Percentiles rank a stretch among this genome's conserved stretches.
phyloP scores from a whole-genome alignment of 2,113 vertebrate species.

The Mionectes macconnelli region DNA sequence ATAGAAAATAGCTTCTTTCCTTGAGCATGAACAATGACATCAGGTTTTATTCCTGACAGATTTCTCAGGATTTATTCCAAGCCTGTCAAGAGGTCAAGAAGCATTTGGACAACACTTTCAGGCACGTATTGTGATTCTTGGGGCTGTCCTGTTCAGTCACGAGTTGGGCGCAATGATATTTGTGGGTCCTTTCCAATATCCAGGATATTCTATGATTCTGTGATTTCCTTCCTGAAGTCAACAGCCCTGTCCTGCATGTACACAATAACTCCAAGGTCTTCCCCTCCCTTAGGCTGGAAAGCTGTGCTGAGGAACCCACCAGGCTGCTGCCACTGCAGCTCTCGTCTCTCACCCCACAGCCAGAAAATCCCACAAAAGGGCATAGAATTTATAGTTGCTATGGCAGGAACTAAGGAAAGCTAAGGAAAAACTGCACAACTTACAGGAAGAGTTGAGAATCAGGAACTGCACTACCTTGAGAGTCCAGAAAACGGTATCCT shows the following conservation, averaged over 20 bases:
- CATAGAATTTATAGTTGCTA: background rate
- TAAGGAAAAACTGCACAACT: background rate
- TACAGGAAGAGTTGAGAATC: background rate
- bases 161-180: background rate
- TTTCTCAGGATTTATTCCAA: background rate
- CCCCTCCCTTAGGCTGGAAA: rapidly evolving
- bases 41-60: background rate
- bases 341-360: background rate
- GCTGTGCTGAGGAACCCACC: rapidly evolving
- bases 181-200: background rate
- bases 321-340: background rate
- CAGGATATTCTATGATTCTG: background rate
- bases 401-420: too few relatives aligned
- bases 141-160: background rate
- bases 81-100: background rate
- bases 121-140: background rate
- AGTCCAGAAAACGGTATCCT: background rate
- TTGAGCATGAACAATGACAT: background rate
- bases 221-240: background rate
- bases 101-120: background rate
- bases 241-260: background rate
- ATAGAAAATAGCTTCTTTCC: background rate
- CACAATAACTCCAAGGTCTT: background rate
- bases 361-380: background rate
- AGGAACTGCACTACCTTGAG: background rate